These are phyloP conservation scores for Himalopsyche kuldschensis DNA, from an alignment of 2,888 invertebrate species.

Conservation along the genomic window DNA sequence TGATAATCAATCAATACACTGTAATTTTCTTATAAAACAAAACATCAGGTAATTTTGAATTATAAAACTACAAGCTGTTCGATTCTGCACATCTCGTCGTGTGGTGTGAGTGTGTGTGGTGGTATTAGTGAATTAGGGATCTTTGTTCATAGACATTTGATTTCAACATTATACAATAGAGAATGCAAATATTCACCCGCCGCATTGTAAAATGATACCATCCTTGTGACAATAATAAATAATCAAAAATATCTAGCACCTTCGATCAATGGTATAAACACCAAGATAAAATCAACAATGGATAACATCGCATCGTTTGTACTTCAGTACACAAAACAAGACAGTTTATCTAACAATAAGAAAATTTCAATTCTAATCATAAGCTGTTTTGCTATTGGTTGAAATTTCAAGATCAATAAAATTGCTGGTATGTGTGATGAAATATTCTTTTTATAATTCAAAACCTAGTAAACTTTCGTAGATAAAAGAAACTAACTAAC, in stretches of 20 bases:
- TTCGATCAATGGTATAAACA: background rate
- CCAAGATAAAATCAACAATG: background rate
- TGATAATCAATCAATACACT: no score
- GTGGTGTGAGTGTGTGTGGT: background rate
- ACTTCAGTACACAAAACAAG: background rate
- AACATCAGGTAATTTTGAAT: no score
- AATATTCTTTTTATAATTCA: no score
- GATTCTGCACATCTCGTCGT: background rate
- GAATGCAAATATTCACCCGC: conserved; percentile 31
- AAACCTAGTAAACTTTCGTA: no score
- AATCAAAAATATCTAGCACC: background rate
- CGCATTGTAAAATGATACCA: conserved; percentile 1
- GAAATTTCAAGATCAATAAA: no score
- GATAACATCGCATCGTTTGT: background rate
- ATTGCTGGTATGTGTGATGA: no score
- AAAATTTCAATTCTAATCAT: background rate
- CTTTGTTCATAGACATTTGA: conserved; percentile 7
- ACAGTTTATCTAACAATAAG: background rate
- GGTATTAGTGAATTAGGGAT: background rate
- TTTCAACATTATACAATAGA: conserved; percentile 13
- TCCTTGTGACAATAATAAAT: background rate
- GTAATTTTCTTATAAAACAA: no score
- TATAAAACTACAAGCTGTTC: background rate
- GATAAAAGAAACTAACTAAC: no score
- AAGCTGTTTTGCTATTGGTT: no score